Percentiles rank a stretch among this genome's conserved stretches.
phyloP scores from a whole-genome alignment of 2,113 vertebrate genomes.

The Pangasianodon gigas region DNA sequence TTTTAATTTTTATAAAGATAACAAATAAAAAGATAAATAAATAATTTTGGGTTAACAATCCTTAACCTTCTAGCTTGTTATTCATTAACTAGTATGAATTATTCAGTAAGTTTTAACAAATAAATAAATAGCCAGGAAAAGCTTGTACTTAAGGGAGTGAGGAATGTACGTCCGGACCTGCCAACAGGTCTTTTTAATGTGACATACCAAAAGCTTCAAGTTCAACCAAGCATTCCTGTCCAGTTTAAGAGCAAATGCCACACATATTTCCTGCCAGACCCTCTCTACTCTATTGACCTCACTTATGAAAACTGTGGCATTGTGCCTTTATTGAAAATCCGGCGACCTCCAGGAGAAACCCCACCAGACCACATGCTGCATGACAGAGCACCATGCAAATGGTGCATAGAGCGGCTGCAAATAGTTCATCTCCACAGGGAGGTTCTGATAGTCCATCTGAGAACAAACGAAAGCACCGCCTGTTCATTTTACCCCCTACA shows the following conservation, averaged over 20 bases:
- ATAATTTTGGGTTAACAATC: not conserved
- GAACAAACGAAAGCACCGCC: not conserved
- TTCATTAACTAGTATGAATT: not conserved
- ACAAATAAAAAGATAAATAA: not conserved
- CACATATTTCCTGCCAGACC: not conserved
- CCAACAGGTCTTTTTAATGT: not conserved
- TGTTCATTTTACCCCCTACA: slow-evolving; percentile 1
- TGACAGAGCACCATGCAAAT: not conserved
- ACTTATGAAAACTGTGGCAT: not conserved
- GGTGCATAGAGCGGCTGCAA: not conserved
- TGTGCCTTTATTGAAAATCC: not conserved
- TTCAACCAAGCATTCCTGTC: not conserved
- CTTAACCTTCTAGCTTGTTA: not conserved
- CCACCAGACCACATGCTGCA: not conserved
- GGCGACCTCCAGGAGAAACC: not conserved
- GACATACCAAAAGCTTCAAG: not conserved
- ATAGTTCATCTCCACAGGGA: not conserved
- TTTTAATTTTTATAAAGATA: not conserved
- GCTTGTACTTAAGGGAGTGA: not conserved
- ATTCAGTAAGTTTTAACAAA: not conserved
- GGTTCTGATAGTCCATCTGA: not conserved
- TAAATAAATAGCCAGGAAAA: not conserved
- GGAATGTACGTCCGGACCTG: not conserved
- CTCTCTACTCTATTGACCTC: not conserved
- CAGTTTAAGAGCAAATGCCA: not conserved